phyloP scores from a whole-genome alignment of 2,797 vertebrate genomes.

The Pangasius krempfi region DNA sequence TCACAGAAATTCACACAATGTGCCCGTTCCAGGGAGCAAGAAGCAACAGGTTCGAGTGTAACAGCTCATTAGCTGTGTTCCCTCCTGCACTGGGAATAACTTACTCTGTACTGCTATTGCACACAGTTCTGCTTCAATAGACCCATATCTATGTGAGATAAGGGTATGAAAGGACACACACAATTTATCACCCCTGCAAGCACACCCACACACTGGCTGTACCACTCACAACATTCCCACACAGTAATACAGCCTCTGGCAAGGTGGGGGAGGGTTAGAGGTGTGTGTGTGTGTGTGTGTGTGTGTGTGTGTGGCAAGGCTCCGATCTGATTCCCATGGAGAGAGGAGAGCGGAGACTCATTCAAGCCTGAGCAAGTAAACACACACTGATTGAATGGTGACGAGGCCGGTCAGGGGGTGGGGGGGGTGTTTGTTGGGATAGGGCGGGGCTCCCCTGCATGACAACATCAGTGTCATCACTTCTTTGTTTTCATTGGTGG shows the following conservation, averaged over 20 bases:
- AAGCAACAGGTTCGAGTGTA: conserved; percentile 29
- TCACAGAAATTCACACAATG: conserved; percentile 18
- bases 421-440: not conserved
- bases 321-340: conserved; percentile 70
- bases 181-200: conserved; percentile 37
- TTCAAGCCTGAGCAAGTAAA: conserved; percentile 78
- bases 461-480: conserved; percentile 64
- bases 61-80: conserved; percentile 45
- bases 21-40: conserved; percentile 26
- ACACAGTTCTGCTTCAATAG: conserved; percentile 64
- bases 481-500: conserved; percentile 71
- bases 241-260: conserved; percentile 52
- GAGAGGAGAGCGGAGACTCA: conserved; percentile 70
- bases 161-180: conserved; percentile 64
- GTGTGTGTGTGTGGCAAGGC: conserved; percentile 55
- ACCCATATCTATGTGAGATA: conserved; percentile 73
- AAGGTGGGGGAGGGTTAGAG: conserved; percentile 36
- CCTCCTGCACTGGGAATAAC: conserved; percentile 33
- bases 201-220: conserved; percentile 39
- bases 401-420: conserved; percentile 60
- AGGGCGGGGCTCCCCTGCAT: conserved; percentile 57
- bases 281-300: conserved; percentile 5
- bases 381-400: conserved; percentile 80
- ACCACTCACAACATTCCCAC: conserved; percentile 54
- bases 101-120: conserved; percentile 60